Evolutionary conservation across 2,888 invertebrate species (phyloP), one percentile per base, ranked within the genome.

Genomic region (Anoncus sp.): DNA sequence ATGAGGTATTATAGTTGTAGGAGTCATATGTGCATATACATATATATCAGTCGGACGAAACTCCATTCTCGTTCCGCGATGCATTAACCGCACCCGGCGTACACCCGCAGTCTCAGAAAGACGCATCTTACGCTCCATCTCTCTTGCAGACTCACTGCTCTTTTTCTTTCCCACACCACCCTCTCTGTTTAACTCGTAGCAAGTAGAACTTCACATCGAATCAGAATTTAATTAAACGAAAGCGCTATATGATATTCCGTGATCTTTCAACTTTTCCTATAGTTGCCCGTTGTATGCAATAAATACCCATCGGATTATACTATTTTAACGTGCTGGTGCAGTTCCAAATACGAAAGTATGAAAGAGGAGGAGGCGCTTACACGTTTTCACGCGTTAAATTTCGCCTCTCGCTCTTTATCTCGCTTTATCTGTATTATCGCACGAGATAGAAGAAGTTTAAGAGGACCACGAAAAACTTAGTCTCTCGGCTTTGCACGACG

Each of bases 201-300:
- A 27, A 45, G 51, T 16, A 14, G 49, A 77, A 77, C 73, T 77
- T 65, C 14, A 87, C 86, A 87, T 88, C 85, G 88, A 89, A 90
- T 90, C 89, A 89, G 87, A 90, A 89, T 90, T 91, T 91, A 91
- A 91, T 91, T 91, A 90, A 91, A 90, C 87, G 87, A 87, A 88
- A 90, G 87, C 86, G 87, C 86, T 84, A 86, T 89, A 90, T 88
- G 89, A 90, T 90, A 87, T 87, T 86, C 84, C 85, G 75, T 82
- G 83, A 83, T 84, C 83, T 79, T 82, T 77, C 75, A 72, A 83
- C 81, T 70, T 75, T 57, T 66, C 38, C 43, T 20, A 62, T 18
- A 60, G 53, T 63, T 6, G 10, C 35, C 47, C 53, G 18, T 38
- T 45, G 49, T 40, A 60, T 55, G 18, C 43, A 45, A 57, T 72